Evolutionary conservation across 1,140 invertebrate species (phyloP).

Genomic region (Eufriesea mexicana): DNA sequence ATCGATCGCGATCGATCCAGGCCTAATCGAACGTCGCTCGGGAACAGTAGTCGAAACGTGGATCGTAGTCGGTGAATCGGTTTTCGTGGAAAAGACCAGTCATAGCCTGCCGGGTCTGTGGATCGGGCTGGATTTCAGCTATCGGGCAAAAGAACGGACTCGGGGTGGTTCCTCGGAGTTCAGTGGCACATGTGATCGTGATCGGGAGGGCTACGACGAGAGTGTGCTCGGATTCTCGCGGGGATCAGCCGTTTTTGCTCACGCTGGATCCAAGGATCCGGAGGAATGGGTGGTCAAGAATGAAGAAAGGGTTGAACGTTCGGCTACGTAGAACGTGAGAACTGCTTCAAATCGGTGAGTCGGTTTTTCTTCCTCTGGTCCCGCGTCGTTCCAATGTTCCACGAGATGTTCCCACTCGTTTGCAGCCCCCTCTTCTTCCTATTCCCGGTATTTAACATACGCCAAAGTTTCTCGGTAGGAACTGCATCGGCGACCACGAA

Average conservation of each 20-base stretch:
- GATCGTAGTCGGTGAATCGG: not conserved
- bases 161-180: conserved; percentile 32
- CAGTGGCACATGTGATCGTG: conserved; percentile 49
- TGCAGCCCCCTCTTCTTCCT: not conserved
- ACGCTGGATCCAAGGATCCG: not conserved
- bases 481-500: too few relatives aligned
- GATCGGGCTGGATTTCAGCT: conserved; percentile 27
- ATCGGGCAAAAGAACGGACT: not conserved
- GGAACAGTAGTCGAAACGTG: not conserved
- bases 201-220: not conserved
- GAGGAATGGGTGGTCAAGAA: conserved; percentile 29
- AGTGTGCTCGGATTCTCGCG: conserved; percentile 29
- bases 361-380: not conserved
- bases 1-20: conserved; percentile 29
- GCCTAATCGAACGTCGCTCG: conserved; percentile 19
- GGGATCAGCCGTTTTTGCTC: conserved; percentile 16
- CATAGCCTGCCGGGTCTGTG: not conserved
- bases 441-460: not conserved
- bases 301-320: conserved; percentile 44
- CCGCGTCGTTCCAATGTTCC: too few relatives aligned
- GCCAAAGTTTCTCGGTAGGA: not conserved
- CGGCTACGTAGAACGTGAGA: conserved; percentile 28
- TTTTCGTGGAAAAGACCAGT: not conserved
- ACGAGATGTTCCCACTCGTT: not conserved
- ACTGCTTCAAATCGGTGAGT: conserved; percentile 61